Evolutionary conservation across 2,888 invertebrate species (phyloP), one percentile per base, ranked within the genome.

Genomic region (Byasa hedistus): DNA sequence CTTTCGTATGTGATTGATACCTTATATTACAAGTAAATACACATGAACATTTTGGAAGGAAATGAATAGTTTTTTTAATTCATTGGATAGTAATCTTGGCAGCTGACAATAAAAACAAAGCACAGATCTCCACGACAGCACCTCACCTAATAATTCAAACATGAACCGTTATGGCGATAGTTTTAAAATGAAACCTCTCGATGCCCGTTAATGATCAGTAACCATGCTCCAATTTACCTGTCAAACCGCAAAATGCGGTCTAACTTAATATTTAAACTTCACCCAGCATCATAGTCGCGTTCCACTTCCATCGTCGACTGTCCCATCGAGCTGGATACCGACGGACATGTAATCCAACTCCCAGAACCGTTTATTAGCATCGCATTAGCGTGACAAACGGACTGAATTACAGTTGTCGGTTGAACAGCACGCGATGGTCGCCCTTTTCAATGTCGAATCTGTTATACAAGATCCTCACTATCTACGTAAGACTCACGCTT

Each of bases 311-410:
- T 61, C 56, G 55, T 52, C 64, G 65, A 60, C 65, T 62, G 68
- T 66, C 61, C 59, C 23, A 32, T 21, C 59, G 39, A 24, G 68
- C 68, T 69, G 69, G 57, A 64, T 64, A 68, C 67, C 67, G 57
- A 58, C 65, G 68, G 72, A 56, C 72, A 71, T 70, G 82, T 79
- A 80, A 81, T 76, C 68, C 69, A 74, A 80, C 68, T 55, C 78
- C 70, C 69, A 69, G 74, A 73, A 69, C 71, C 75, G 77, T 78
- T 82, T 78, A 78, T 80, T 78, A 77, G 72, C 76, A 65, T 73
- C 73, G 76, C 75, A 81, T 80, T 81, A 80, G 78, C 70, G 72
- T 76, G 71, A 78, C 79, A 77, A 73, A 74, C 76, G 72, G 76
- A 78, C 83, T 76, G 74, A 69, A 75, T 85, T 84, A 79, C 83